These are phyloP conservation scores for Xestia xanthographa DNA, from an alignment of 2,888 invertebrate genomes.

Conservation along the genomic window DNA sequence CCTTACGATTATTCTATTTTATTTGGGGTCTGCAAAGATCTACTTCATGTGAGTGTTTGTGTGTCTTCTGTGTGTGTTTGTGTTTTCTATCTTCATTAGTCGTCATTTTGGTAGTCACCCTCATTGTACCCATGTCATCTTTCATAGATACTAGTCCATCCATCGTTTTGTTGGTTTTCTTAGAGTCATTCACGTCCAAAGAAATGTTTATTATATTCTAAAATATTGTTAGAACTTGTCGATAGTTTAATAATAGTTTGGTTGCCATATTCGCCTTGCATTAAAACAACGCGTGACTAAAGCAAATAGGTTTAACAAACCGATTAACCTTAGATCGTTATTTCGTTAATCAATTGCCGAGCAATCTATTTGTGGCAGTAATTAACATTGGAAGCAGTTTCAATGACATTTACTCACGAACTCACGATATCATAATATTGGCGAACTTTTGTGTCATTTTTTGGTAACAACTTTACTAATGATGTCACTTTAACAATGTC, in stretches of 20 bases:
- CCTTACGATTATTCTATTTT: too few relatives aligned
- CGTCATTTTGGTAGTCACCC: neutral
- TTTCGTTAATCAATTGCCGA: constrained; percentile 38
- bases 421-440: constrained; percentile 26
- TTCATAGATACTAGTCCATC: too few relatives aligned
- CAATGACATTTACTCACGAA: constrained; percentile 43
- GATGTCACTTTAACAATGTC: constrained; percentile 12
- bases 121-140: neutral
- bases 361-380: constrained; percentile 39
- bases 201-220: neutral
- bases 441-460: too few relatives aligned
- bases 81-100: neutral
- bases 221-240: neutral
- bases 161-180: neutral
- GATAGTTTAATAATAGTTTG: neutral
- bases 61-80: too few relatives aligned
- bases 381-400: constrained; percentile 42
- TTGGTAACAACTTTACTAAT: constrained; percentile 6
- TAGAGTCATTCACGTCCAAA: neutral
- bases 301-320: constrained; percentile 23
- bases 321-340: constrained; percentile 24
- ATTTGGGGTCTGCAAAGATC: neutral
- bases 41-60: neutral
- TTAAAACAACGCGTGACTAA: constrained; percentile 34
- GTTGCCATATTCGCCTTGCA: neutral